These are phyloP conservation scores for Littorina saxatilis DNA, from an alignment of 1,140 invertebrate species.

Conservation along the genomic window DNA sequence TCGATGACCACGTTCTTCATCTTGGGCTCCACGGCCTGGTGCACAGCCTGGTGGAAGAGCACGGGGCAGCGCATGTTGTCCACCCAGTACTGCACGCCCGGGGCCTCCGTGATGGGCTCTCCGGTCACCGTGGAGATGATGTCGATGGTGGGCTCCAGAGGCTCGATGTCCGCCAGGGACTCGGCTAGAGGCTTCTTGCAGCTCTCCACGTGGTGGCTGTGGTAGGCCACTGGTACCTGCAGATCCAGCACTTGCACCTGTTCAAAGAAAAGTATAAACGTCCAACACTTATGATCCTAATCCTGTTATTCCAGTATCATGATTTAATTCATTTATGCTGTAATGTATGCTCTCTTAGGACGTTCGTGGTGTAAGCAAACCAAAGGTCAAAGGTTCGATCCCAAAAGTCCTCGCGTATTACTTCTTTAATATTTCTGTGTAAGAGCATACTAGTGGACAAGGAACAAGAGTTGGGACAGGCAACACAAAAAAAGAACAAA, in stretches of 20 bases:
- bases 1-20: constrained; percentile 56
- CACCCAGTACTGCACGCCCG: constrained; percentile 49
- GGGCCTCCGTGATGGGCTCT: constrained; percentile 13
- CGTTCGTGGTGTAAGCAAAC: too few species aligned
- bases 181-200: constrained; percentile 41
- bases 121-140: constrained; percentile 59
- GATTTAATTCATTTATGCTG: too few species aligned
- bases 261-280: too few species aligned
- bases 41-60: constrained; percentile 47
- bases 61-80: constrained; percentile 55
- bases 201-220: constrained; percentile 50
- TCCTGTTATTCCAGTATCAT: too few species aligned
- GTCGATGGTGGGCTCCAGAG: constrained; percentile 8
- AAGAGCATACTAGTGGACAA: background rate
- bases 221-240: constrained; percentile 56
- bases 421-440: too few species aligned
- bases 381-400: too few species aligned
- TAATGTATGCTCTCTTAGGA: too few species aligned
- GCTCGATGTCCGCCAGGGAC: constrained; percentile 30
- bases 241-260: constrained; percentile 22
- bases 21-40: constrained; percentile 25
- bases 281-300: too few species aligned
- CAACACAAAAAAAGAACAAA: too few species aligned
- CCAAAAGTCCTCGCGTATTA: too few species aligned
- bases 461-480: too few species aligned